These are phyloP conservation scores for Machimus atricapillus DNA, from an alignment of 2,888 invertebrate genomes.

Conservation along the genomic window DNA sequence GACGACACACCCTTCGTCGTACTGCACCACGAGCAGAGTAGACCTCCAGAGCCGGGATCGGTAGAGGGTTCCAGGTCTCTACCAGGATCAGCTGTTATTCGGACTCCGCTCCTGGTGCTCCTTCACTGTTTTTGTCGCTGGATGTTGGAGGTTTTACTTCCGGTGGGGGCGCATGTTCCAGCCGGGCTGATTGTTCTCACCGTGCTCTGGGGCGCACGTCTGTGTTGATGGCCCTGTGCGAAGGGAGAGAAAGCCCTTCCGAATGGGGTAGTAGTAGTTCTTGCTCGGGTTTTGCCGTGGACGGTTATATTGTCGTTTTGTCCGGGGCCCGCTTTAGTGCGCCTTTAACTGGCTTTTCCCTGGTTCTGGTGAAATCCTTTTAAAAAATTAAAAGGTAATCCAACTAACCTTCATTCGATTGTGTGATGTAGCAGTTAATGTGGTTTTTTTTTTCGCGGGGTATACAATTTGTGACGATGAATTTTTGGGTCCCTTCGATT, in stretches of 20 bases:
- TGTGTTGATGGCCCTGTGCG: neutral
- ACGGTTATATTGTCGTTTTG: slow-evolving; percentile 23
- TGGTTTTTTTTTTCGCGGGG: neutral
- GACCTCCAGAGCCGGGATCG: neutral
- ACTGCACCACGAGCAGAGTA: neutral
- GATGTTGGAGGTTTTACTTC: slow-evolving; percentile 40
- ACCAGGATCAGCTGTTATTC: slow-evolving; percentile 44
- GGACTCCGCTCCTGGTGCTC: neutral
- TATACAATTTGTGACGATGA: neutral
- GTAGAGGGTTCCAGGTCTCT: neutral
- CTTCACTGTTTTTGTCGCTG: neutral
- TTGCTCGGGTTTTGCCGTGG: slow-evolving; percentile 38
- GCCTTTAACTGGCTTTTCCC: neutral
- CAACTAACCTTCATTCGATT: neutral
- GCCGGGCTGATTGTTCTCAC: neutral
- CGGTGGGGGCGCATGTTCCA: slow-evolving; percentile 47
- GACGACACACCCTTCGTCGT: neutral
- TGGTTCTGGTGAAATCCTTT: neutral
- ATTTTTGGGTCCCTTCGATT: neutral
- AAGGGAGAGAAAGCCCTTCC: neutral
- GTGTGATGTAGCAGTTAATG: neutral
- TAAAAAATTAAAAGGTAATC: neutral
- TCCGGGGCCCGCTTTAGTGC: neutral
- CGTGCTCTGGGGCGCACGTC: neutral
- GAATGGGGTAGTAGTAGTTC: slow-evolving; percentile 44